Percentiles rank a stretch among this genome's conserved stretches.
These are phyloP conservation scores for Onychomys arenicola DNA, from an alignment of 2,797 vertebrate species.

Conservation along the genomic window DNA sequence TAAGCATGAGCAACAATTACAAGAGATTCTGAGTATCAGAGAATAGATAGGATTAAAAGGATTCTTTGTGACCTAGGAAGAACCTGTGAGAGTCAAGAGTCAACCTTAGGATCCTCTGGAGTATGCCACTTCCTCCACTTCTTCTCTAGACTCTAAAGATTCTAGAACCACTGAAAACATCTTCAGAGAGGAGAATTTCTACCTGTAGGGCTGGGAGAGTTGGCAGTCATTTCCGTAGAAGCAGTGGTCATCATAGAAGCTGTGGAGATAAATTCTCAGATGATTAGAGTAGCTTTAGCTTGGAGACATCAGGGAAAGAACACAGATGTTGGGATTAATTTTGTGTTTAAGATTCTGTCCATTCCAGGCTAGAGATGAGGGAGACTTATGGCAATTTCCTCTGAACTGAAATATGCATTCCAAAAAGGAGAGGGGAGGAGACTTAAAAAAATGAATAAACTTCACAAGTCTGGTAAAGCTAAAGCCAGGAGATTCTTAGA, in stretches of 20 bases:
- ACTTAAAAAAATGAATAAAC: background rate
- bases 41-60: background rate
- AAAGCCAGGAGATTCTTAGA: background rate
- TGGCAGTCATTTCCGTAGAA: background rate
- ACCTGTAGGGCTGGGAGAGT: slow-evolving; percentile 15
- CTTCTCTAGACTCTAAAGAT: background rate
- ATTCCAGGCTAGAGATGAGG: background rate
- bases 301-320: background rate
- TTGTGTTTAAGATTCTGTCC: background rate
- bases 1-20: background rate
- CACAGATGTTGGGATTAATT: rapidly evolving
- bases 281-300: background rate
- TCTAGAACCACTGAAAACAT: background rate
- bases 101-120: background rate
- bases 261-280: background rate
- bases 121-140: background rate
- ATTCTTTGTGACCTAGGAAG: background rate
- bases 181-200: background rate
- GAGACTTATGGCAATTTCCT: background rate
- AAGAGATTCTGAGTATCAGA: background rate
- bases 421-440: background rate
- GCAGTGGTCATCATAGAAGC: background rate
- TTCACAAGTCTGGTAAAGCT: background rate
- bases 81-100: background rate
- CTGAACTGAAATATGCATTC: background rate